Evolutionary conservation across 2,888 invertebrate genomes (phyloP).

Genomic region (Acleris holmiana): DNA sequence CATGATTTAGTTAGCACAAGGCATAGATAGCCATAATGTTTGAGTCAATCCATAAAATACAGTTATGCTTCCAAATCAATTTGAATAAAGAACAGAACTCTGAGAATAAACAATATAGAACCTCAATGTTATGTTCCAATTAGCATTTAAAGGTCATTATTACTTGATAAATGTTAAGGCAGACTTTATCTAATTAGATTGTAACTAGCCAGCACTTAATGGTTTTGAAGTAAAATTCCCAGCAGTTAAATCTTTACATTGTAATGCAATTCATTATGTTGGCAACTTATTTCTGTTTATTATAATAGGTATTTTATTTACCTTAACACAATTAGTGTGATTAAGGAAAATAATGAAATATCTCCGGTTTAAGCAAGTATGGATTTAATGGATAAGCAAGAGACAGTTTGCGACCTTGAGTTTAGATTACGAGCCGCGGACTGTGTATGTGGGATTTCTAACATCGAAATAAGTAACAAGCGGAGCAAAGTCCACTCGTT

Average conservation of each 20-base stretch:
- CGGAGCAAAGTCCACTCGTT: slow-evolving; percentile 41
- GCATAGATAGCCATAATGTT: too few species aligned
- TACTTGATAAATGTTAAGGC: slow-evolving; percentile 3
- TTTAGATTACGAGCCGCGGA: slow-evolving; percentile 22
- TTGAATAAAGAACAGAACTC: too few species aligned
- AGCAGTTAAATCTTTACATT: too few species aligned
- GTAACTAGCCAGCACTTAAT: slow-evolving; percentile 18
- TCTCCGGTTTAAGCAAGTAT: not conserved
- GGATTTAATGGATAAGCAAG: slow-evolving; percentile 25
- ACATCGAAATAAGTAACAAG: slow-evolving; percentile 25
- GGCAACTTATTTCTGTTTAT: too few species aligned
- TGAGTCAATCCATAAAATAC: too few species aligned
- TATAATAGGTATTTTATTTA: too few species aligned
- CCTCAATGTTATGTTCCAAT: not conserved
- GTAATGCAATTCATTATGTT: too few species aligned
- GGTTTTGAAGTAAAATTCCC: not conserved
- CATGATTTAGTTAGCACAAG: too few species aligned
- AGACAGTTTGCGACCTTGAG: slow-evolving; percentile 32
- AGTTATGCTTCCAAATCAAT: too few species aligned
- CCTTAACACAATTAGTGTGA: not conserved
- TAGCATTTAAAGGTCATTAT: slow-evolving; percentile 4
- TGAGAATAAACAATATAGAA: not conserved
- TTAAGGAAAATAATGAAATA: not conserved
- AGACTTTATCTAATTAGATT: slow-evolving; percentile 30
- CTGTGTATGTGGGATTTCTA: slow-evolving; percentile 29